Evolutionary conservation across 2,888 invertebrate genomes (phyloP), one percentile per base, ranked within the genome.

Genomic region (Euphydryas editha): DNA sequence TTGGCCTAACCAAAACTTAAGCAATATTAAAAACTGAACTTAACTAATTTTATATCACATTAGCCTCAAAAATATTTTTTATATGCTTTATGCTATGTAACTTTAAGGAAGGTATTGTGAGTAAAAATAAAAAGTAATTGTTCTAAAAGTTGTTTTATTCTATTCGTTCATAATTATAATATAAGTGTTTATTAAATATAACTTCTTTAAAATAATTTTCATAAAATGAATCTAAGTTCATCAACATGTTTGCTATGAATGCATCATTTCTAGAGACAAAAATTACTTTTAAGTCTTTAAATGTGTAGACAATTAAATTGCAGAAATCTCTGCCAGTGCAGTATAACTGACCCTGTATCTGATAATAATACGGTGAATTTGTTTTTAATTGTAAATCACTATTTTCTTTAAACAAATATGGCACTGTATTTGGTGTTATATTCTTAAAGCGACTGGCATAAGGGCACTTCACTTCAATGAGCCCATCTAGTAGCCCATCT

Each of bases 231-330:
- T 7, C 11, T 8, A 39, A 39, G 2, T 39, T 39, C 2, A 24
- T 24, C 6, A 24, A 24, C 24, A 24, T 24, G 2, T 24, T 6
- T 4, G 2, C 6, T 4, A 24, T 24, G 6, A 24, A 24, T 24
- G 24, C 3, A 4, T 24, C 24, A 24, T 24, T 6, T 24, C 24
- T 24, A 6, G 2, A 4, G 6, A 24, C 6, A 24, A 24, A 24
- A 4, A 24, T 6, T 24, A 24, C 24, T 6, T 24, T 2, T 6
- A 24, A 24, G 24, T 24, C 24, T 24, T 24, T 6, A 24, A 24
- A 24, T 4, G 24, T 75, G 44, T 73, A 73, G 4, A 75, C 36
- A 36, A 74, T 70, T 0, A 73, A 59, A 63, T 74, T 73, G 15
- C 72, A 75, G 24, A 46, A 71, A 11, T 68, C 59, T 44, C 75